Conservation (phyloP, 2,888 invertebrate species). For the Caradrina kadenii region DNA sequence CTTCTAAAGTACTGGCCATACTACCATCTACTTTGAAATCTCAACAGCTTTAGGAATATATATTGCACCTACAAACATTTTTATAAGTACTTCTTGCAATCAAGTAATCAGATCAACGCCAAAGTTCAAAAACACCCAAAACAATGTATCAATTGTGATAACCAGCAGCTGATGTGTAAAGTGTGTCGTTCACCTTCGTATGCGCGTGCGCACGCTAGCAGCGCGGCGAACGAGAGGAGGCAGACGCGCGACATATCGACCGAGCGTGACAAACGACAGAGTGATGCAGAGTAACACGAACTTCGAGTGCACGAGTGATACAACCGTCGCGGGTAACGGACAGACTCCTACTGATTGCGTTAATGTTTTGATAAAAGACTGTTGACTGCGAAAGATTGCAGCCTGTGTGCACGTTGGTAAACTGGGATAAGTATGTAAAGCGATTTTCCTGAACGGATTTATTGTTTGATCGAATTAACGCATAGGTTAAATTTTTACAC, state of each 20-base stretch:
- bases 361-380: conserved; percentile 78
- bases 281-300: conserved; percentile 16
- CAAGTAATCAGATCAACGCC: background rate
- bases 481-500: too few relatives aligned
- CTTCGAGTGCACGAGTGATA: conserved; percentile 2
- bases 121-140: conserved; percentile 69
- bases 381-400: conserved; percentile 78
- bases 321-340: conserved; percentile 34
- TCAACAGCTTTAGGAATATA: too few relatives aligned
- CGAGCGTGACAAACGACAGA: conserved; percentile 14
- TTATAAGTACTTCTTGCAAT: background rate
- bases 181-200: conserved; percentile 75
- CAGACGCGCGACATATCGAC: conserved; percentile 69
- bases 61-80: background rate
- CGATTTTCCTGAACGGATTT: conserved; percentile 7
- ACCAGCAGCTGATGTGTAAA: conserved; percentile 65
- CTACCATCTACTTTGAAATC: background rate
- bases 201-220: conserved; percentile 73
- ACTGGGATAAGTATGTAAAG: conserved; percentile 23
- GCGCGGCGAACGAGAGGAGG: conserved; percentile 69
- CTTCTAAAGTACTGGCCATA: conserved; percentile 53
- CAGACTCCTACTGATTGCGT: conserved; percentile 52
- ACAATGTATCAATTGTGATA: conserved; percentile 63
- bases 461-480: background rate
- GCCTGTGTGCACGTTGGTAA: conserved; percentile 44